Conservation (phyloP, 2,888 invertebrate species). For the Busseola fusca region DNA sequence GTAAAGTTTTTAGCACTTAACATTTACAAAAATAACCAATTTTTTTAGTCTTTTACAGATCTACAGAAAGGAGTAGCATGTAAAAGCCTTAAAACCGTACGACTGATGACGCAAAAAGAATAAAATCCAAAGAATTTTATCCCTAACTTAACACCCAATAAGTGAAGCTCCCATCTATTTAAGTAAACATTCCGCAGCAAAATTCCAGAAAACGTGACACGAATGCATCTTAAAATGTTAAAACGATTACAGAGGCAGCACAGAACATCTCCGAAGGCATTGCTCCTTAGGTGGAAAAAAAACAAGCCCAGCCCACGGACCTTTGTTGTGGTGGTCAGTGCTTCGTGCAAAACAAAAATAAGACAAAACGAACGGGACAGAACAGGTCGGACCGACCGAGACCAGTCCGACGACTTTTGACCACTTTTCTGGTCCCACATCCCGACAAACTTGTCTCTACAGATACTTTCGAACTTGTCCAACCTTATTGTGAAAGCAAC, state of each 20-base stretch:
- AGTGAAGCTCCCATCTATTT: slow-evolving; percentile 26
- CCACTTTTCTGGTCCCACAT: slow-evolving; percentile 77
- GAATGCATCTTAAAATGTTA: slow-evolving; percentile 62
- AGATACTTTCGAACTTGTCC: slow-evolving; percentile 38
- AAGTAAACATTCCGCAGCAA: slow-evolving; percentile 41
- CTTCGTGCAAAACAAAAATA: slow-evolving; percentile 87
- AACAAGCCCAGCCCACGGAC: slow-evolving; percentile 78
- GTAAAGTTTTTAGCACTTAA: neutral
- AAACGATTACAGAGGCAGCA: slow-evolving; percentile 56
- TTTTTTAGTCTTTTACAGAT: neutral
- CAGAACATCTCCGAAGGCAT: slow-evolving; percentile 70
- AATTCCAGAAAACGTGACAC: slow-evolving; percentile 50
- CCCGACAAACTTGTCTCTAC: slow-evolving; percentile 59
- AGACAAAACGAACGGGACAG: slow-evolving; percentile 82
- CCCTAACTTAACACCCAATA: slow-evolving; percentile 30
- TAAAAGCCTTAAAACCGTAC: neutral
- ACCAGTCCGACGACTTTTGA: slow-evolving; percentile 82
- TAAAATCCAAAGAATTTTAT: slow-evolving; percentile 20
- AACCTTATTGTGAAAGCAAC: slow-evolving; percentile 57
- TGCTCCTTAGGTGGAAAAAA: slow-evolving; percentile 74
- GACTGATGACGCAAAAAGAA: slow-evolving; percentile 2
- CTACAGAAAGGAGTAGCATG: neutral
- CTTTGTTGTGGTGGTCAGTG: slow-evolving; percentile 89
- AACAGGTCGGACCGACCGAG: slow-evolving; percentile 79
- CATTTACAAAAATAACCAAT: neutral